Evolutionary conservation across 2,797 vertebrate species (phyloP).

Genomic region (Coracias cyanogaster): DNA sequence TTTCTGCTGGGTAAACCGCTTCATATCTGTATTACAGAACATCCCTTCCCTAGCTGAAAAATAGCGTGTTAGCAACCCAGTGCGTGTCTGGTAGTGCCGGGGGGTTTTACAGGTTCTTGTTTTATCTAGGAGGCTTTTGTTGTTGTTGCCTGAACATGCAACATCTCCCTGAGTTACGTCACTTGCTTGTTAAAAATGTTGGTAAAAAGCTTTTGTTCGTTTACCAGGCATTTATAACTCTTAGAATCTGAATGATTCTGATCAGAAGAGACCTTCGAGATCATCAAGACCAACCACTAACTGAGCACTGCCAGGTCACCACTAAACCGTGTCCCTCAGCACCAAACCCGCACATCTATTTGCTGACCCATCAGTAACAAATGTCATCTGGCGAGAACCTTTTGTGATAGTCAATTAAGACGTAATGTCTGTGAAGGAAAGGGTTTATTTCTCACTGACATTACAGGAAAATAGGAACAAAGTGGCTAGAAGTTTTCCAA

Average conservation of each 20-base stretch:
- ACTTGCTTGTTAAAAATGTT: not conserved
- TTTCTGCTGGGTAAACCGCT: slow-evolving; percentile 11
- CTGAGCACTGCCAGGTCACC: no score
- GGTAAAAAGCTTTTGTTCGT: not conserved
- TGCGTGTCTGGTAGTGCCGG: no score
- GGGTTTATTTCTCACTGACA: not conserved
- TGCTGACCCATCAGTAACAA: not conserved
- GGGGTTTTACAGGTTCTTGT: not conserved
- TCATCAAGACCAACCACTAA: no score
- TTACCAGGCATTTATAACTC: not conserved
- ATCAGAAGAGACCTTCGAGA: no score
- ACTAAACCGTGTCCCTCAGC: no score
- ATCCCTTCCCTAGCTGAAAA: slow-evolving; percentile 32
- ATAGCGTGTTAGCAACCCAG: not conserved
- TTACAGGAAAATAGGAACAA: not conserved
- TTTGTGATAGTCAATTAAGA: not conserved
- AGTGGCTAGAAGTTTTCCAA: not conserved
- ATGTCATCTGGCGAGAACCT: not conserved
- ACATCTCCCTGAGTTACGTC: not conserved
- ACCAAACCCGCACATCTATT: no score
- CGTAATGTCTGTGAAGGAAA: not conserved
- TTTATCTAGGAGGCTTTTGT: not conserved
- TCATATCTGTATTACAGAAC: not conserved
- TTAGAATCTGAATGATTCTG: no score
- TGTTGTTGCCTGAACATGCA: not conserved